A percentile compares a stretch with the other conserved stretches of the same genome.
Conservation (phyloP, 2,797 vertebrate genomes). For the Benthosema pterotum region DNA sequence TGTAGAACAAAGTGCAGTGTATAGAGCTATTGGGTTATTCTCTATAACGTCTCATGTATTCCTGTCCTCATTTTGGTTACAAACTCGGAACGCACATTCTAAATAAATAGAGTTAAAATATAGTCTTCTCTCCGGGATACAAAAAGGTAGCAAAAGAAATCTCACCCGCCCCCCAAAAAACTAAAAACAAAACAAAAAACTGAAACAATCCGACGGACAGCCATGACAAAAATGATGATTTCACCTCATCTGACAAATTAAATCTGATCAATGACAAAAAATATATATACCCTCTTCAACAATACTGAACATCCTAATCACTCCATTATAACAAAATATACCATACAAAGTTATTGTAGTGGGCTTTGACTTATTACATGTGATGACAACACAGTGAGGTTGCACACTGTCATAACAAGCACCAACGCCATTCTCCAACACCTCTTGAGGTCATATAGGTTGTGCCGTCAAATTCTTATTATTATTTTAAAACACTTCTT, state of each 20-base stretch:
- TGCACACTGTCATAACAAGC: conserved; percentile 56
- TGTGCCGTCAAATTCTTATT: conserved; percentile 35
- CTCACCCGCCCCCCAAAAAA: conserved; percentile 28
- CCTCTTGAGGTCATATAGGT: conserved; percentile 57
- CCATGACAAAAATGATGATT: conserved; percentile 31
- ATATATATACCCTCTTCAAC: conserved; percentile 19
- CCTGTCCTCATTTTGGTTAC: conserved; percentile 73
- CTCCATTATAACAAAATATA: conserved; percentile 40
- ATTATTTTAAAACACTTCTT: conserved; percentile 29
- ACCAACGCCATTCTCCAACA: conserved; percentile 49
- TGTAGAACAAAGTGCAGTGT: conserved; percentile 71
- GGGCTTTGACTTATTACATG: conserved; percentile 15
- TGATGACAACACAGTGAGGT: conserved; percentile 67
- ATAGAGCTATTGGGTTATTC: conserved; percentile 61
- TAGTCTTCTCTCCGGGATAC: conserved; percentile 76
- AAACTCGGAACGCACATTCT: conserved; percentile 69
- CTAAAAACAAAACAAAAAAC: conserved; percentile 14
- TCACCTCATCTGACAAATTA: conserved; percentile 29
- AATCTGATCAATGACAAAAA: conserved; percentile 23
- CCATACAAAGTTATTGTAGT: conserved; percentile 32
- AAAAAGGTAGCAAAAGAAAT: conserved; percentile 80
- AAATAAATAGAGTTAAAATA: conserved; percentile 75
- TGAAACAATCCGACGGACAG: conserved; percentile 32
- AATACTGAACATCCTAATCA: conserved; percentile 29
- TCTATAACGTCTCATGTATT: conserved; percentile 60